A percentile compares a stretch with the other conserved stretches of the same genome.
Conservation (phyloP, 2,888 invertebrate species). For the Bellardia pandia region DNA sequence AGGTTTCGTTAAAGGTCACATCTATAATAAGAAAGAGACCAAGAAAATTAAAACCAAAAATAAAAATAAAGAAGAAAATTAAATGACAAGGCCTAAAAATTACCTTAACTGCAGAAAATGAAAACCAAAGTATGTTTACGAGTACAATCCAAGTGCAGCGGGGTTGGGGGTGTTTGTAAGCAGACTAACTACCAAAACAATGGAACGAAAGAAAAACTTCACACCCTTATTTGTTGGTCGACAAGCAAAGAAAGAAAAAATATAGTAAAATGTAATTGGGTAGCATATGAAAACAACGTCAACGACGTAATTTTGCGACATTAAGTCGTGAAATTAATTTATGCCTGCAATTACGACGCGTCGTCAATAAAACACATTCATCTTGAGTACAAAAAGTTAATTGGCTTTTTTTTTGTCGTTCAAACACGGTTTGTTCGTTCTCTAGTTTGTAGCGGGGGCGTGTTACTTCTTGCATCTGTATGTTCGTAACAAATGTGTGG, state of each 20-base stretch:
- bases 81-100: constrained; percentile 75
- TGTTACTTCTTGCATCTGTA: background rate
- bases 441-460: background rate
- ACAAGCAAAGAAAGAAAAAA: background rate
- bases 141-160: constrained; percentile 3
- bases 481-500: background rate
- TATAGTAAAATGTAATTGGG: constrained; percentile 57
- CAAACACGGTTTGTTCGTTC: background rate
- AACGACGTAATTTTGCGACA: constrained; percentile 81
- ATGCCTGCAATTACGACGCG: constrained; percentile 84
- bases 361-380: constrained; percentile 84
- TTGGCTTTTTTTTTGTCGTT: constrained; percentile 69
- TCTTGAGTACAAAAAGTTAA: constrained; percentile 75
- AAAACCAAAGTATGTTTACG: constrained; percentile 24
- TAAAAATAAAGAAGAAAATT: constrained; percentile 59
- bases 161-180: background rate
- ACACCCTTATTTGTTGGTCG: constrained; percentile 62
- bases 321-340: constrained; percentile 84
- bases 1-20: constrained; percentile 50
- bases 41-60: constrained; percentile 57
- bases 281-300: constrained; percentile 74
- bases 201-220: constrained; percentile 9
- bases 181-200: constrained; percentile 16
- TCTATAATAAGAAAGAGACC: constrained; percentile 32
- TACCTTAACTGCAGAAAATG: constrained; percentile 61